These are phyloP conservation scores for Sebastes vulpes DNA, from an alignment of 2,797 vertebrate genomes.

Conservation along the genomic window DNA sequence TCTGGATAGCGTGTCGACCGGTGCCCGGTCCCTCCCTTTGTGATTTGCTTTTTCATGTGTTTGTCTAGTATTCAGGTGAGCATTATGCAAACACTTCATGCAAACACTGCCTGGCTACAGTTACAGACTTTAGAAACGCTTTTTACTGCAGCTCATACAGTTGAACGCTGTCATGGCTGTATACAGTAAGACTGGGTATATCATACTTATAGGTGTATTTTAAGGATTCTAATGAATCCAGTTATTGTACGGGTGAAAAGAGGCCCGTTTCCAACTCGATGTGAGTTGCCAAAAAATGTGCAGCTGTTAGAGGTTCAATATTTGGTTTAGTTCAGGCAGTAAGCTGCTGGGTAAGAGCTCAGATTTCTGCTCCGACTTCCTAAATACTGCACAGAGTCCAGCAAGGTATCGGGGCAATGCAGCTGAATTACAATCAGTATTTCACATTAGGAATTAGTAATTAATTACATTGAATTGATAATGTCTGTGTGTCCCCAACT, in stretches of 20 bases:
- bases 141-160: neutral
- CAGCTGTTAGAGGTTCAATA: neutral
- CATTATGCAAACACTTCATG: conserved; percentile 60
- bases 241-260: neutral
- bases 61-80: neutral
- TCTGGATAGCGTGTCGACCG: no score
- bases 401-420: neutral
- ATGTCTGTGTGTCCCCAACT: no score
- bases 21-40: neutral
- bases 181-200: neutral
- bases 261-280: neutral
- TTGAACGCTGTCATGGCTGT: neutral
- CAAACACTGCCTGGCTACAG: conserved; percentile 47
- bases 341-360: neutral
- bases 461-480: no score
- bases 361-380: neutral
- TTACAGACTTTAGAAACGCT: neutral
- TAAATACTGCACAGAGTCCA: neutral
- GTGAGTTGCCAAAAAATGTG: neutral
- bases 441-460: no score
- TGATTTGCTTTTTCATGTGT: conserved; percentile 1
- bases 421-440: neutral
- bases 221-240: neutral
- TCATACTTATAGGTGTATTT: fast-evolving
- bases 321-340: neutral